Percentiles rank a stretch among this genome's conserved stretches.
phyloP scores from a whole-genome alignment of 1,140 invertebrate genomes.

The Ceratosolen fusciceps region DNA sequence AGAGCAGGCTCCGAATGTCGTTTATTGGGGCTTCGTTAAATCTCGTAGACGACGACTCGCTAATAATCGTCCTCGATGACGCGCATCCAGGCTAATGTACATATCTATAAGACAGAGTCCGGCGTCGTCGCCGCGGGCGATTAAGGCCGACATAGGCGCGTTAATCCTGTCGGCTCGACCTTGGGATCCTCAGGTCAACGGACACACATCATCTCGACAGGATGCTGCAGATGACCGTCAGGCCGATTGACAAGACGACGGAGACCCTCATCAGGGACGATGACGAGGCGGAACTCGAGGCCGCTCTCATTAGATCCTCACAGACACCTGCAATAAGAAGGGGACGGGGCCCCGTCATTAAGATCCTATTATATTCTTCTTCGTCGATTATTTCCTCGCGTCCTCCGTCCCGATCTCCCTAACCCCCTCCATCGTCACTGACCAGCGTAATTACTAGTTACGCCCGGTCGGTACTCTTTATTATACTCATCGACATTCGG shows the following conservation, averaged over 20 bases:
- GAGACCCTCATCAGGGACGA: constrained; percentile 61
- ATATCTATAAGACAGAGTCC: constrained; percentile 38
- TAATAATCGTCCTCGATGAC: not conserved
- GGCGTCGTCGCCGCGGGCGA: not conserved
- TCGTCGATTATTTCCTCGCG: not conserved
- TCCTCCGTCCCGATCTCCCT: not conserved
- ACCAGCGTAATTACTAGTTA: no score
- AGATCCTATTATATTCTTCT: not conserved
- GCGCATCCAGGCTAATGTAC: constrained; percentile 26
- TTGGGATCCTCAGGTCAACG: constrained; percentile 4
- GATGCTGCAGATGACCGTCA: constrained; percentile 56
- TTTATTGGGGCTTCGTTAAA: not conserved
- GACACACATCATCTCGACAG: constrained; percentile 68
- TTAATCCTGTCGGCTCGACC: constrained; percentile 12
- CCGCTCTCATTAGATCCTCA: constrained; percentile 66
- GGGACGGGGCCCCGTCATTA: not conserved
- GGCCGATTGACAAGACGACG: constrained; percentile 53
- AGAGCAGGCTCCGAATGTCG: constrained; percentile 44
- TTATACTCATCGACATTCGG: no score
- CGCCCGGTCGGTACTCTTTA: no score
- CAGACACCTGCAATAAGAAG: constrained; percentile 61
- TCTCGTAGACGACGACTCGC: not conserved
- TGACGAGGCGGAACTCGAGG: constrained; percentile 64
- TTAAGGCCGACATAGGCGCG: constrained; percentile 11
- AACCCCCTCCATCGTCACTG: not conserved